Conservation (phyloP, 30 jellyfish, hydroid and myxozoan genomes). For the Cassiopea xamachana region DNA sequence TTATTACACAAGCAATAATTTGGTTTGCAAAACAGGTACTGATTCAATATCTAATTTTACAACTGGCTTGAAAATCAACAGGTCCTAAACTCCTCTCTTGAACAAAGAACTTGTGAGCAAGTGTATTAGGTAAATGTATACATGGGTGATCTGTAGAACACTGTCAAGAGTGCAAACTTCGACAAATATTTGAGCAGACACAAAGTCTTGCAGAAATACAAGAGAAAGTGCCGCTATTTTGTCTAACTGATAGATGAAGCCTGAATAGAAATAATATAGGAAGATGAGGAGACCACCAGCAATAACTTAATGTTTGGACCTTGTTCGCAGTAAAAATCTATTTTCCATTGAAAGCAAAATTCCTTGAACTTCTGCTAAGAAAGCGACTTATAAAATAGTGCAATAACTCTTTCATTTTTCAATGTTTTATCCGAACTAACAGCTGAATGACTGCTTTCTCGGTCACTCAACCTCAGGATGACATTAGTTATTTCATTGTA, state of each 20-base stretch:
- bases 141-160: background rate
- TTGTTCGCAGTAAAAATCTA: no score
- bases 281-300: background rate
- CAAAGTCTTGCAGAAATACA: background rate
- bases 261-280: background rate
- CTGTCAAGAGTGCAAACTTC: background rate
- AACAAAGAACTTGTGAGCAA: constrained; percentile 2
- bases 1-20: background rate
- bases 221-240: background rate
- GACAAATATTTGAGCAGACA: background rate
- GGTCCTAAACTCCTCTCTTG: background rate
- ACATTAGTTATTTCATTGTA: background rate
- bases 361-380: background rate
- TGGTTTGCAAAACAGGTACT: background rate
- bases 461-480: background rate
- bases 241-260: background rate
- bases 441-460: constrained; percentile 61
- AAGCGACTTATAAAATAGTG: constrained; percentile 21
- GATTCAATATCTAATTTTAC: background rate
- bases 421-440: constrained; percentile 36
- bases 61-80: constrained; percentile 8
- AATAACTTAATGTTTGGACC: no score
- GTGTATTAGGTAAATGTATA: background rate
- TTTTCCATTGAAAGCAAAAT: background rate
- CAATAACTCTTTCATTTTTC: constrained; percentile 25